Evolutionary conservation across 2,888 invertebrate genomes (phyloP).

Genomic region (Agonum fuliginosum): DNA sequence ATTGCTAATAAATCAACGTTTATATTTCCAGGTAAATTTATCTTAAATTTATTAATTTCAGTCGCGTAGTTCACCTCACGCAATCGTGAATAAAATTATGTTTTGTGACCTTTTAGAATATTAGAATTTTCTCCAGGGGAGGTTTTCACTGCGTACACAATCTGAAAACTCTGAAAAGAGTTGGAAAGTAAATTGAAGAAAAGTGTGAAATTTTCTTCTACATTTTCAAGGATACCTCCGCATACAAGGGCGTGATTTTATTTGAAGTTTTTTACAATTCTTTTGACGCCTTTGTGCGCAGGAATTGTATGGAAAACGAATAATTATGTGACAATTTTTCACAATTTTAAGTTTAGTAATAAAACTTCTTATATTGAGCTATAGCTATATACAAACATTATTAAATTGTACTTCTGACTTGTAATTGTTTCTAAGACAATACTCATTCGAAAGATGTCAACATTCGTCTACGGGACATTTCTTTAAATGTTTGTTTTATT

Average conservation of each 20-base stretch:
- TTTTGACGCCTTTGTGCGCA: neutral
- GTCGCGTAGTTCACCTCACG: neutral
- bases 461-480: too few relatives aligned
- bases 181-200: neutral
- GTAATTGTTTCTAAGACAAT: too few relatives aligned
- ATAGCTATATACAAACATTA: too few relatives aligned
- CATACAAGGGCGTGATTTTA: constrained; percentile 17
- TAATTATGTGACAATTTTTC: too few relatives aligned
- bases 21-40: neutral
- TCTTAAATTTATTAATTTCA: neutral
- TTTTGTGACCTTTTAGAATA: neutral
- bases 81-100: neutral
- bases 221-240: constrained; percentile 6
- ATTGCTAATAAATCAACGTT: neutral
- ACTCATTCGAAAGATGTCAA: too few relatives aligned
- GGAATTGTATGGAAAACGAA: too few relatives aligned
- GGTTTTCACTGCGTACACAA: neutral
- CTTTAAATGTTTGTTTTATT: too few relatives aligned
- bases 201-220: constrained; percentile 19
- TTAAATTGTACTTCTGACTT: too few relatives aligned
- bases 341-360: too few relatives aligned
- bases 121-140: neutral
- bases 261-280: constrained; percentile 21
- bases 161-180: neutral
- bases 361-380: too few relatives aligned